Percentiles rank a stretch among this genome's conserved stretches.
phyloP scores from a whole-genome alignment of 2,888 invertebrate species.

The Oscheius sp. region DNA sequence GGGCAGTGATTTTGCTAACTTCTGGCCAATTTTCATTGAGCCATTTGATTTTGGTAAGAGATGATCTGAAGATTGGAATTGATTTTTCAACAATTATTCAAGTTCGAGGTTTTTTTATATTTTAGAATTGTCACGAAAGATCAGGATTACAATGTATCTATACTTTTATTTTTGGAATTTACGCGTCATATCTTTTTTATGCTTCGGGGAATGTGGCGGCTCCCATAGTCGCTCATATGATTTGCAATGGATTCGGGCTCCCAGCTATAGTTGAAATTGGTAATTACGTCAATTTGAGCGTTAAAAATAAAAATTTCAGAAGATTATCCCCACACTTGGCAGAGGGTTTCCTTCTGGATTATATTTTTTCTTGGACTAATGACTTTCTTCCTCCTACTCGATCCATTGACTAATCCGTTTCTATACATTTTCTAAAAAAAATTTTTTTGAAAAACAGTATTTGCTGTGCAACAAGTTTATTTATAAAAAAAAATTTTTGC shows the following conservation, averaged over 20 bases:
- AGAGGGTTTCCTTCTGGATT: background rate
- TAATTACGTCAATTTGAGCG: background rate
- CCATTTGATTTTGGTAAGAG: conserved; percentile 64
- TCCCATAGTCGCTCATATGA: conserved; percentile 60
- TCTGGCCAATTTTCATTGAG: conserved; percentile 62
- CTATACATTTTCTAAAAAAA: background rate
- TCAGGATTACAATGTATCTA: conserved; percentile 67
- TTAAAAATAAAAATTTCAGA: background rate
- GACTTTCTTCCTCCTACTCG: background rate
- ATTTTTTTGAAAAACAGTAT: background rate
- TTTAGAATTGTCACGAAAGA: conserved; percentile 7
- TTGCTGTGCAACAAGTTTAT: conserved; percentile 10
- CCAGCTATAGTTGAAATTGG: conserved; percentile 59
- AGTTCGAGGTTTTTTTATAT: conserved; percentile 41
- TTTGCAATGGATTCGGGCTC: conserved; percentile 66
- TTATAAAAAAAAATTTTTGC: background rate
- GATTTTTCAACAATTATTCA: conserved; percentile 43
- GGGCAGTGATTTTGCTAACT: conserved; percentile 34
- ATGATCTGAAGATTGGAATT: conserved; percentile 59
- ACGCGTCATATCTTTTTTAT: conserved; percentile 64
- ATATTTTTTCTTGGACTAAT: background rate
- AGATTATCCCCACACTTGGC: background rate
- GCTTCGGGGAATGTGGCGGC: conserved; percentile 55
- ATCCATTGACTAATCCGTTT: background rate
- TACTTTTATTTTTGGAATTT: conserved; percentile 68